These are phyloP conservation scores for Opisthograptis luteolata DNA, from an alignment of 2,888 invertebrate species.

Conservation along the genomic window DNA sequence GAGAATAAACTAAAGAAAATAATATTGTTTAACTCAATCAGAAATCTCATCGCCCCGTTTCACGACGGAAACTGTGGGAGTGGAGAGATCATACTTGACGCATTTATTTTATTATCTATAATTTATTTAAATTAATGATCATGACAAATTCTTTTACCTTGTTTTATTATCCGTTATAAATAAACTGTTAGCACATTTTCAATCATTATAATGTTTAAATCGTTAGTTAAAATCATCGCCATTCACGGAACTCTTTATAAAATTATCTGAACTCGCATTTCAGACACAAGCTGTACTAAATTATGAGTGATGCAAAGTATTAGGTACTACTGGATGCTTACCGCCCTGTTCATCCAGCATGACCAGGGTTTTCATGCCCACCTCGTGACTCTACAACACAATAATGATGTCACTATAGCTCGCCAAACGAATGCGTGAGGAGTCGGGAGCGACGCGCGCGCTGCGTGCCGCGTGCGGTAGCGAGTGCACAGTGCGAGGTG, in stretches of 20 bases:
- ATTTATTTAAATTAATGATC: slow-evolving; percentile 69
- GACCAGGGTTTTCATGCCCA: slow-evolving; percentile 99
- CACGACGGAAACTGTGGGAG: slow-evolving; percentile 48
- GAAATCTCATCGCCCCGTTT: slow-evolving; percentile 61
- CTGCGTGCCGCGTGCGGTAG: slow-evolving; percentile 33
- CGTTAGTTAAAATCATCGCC: slow-evolving; percentile 62
- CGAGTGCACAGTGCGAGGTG: slow-evolving; percentile 1
- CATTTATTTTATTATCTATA: slow-evolving; percentile 64
- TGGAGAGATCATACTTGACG: slow-evolving; percentile 60
- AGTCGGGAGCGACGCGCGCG: slow-evolving; percentile 61
- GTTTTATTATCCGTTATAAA: slow-evolving; percentile 71
- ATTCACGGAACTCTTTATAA: slow-evolving; percentile 68
- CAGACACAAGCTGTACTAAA: slow-evolving; percentile 81
- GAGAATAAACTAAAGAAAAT: slow-evolving; percentile 75
- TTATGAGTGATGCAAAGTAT: slow-evolving; percentile 80
- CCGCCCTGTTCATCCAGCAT: slow-evolving; percentile 99
- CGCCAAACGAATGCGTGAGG: slow-evolving; percentile 77
- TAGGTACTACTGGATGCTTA: slow-evolving; percentile 90
- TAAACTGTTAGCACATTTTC: slow-evolving; percentile 74
- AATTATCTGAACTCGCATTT: slow-evolving; percentile 78
- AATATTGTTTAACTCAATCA: slow-evolving; percentile 63
- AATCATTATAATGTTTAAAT: slow-evolving; percentile 55
- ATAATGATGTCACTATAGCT: slow-evolving; percentile 85
- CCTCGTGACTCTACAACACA: slow-evolving; percentile 99
- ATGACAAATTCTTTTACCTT: slow-evolving; percentile 75